A percentile compares a stretch with the other conserved stretches of the same genome.
phyloP scores from a whole-genome alignment of 2,797 vertebrate genomes.

The Cryptoprocta ferox region DNA sequence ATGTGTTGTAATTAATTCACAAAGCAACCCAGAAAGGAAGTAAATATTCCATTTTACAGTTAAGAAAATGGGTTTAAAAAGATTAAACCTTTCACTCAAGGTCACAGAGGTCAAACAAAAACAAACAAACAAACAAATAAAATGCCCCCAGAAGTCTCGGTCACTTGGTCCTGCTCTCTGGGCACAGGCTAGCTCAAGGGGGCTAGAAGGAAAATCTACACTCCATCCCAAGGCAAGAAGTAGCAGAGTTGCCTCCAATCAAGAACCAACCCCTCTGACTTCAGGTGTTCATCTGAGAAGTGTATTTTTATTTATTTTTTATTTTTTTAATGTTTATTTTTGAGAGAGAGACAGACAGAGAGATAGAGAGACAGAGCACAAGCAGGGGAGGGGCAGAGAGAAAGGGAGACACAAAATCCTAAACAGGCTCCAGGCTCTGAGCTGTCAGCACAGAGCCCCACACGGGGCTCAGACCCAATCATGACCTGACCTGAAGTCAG shows the following conservation, averaged over 20 bases:
- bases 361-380: too few relatives aligned
- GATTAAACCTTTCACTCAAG: not conserved
- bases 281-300: not conserved
- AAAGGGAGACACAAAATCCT: too few relatives aligned
- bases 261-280: not conserved
- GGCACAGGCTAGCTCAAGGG: not conserved
- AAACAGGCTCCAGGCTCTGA: too few relatives aligned
- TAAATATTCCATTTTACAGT: not conserved
- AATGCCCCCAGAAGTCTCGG: not conserved
- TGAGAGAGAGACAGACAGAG: too few relatives aligned
- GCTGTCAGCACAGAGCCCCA: too few relatives aligned
- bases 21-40: not conserved
- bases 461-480: too few relatives aligned
- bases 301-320: not conserved
- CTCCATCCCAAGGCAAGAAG: not conserved
- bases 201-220: not conserved
- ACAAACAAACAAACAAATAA: not conserved
- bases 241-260: not conserved
- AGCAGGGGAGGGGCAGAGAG: too few relatives aligned
- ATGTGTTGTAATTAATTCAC: not conserved
- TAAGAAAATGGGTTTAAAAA: not conserved
- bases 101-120: too few relatives aligned
- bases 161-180: not conserved
- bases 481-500: too few relatives aligned
- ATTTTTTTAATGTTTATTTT: too few relatives aligned